phyloP scores from a whole-genome alignment of 2,113 vertebrate species.

The Ciconia boyciana region DNA sequence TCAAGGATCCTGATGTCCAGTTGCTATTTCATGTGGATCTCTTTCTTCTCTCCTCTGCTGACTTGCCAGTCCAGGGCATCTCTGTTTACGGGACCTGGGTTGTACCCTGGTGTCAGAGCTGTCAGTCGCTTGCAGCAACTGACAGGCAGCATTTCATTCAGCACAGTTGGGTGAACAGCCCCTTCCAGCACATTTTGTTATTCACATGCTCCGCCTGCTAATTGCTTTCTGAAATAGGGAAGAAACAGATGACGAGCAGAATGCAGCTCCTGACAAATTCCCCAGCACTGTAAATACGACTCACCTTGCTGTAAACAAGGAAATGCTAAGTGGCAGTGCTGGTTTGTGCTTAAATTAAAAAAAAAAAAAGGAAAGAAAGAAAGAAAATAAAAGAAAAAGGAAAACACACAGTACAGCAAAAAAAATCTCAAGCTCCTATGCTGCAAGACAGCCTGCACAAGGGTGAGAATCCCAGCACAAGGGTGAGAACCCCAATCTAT shows the following conservation, averaged over 20 bases:
- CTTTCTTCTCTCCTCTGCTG: neutral
- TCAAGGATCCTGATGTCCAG: neutral
- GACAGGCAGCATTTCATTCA: neutral
- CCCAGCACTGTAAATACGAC: conserved; percentile 44
- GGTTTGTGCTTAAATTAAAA: neutral
- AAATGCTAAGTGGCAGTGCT: neutral
- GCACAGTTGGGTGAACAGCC: conserved; percentile 44
- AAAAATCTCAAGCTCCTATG: neutral
- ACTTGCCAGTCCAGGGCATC: neutral
- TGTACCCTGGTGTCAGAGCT: neutral
- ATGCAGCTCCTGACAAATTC: conserved; percentile 51
- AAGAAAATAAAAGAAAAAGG: neutral
- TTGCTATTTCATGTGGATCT: neutral
- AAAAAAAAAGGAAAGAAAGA: neutral
- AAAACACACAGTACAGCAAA: neutral
- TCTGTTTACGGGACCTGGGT: neutral
- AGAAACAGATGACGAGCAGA: conserved; percentile 39
- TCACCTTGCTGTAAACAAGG: conserved; percentile 63
- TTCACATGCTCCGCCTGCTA: conserved; percentile 8
- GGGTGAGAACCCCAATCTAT: neutral
- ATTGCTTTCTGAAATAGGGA: conserved; percentile 31
- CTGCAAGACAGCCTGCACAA: neutral
- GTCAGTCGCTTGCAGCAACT: neutral
- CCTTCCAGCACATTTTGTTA: conserved; percentile 34
- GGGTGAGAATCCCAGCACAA: neutral